A percentile compares a stretch with the other conserved stretches of the same genome.
Evolutionary conservation across 2,888 invertebrate genomes (phyloP).

Genomic region (Sinodicranocentrus sp.): DNA sequence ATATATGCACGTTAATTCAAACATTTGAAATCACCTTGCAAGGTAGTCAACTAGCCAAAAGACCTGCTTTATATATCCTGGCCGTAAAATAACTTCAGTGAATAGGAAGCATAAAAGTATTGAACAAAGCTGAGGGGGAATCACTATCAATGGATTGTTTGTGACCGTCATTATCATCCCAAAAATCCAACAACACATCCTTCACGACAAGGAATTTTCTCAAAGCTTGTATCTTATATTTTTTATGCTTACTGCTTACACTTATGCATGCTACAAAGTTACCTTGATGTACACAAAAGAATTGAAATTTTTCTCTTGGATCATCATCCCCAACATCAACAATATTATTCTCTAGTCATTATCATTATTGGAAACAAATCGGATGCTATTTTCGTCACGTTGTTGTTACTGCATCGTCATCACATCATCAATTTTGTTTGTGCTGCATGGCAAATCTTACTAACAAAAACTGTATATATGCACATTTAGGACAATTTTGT

Average conservation of each 20-base stretch:
- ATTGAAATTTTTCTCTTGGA: conserved; percentile 53
- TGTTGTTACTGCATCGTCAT: conserved; percentile 47
- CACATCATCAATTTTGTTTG: conserved; percentile 21
- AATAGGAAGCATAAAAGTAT: background rate
- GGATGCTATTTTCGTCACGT: conserved; percentile 60
- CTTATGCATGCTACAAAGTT: background rate
- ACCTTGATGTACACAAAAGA: conserved; percentile 18
- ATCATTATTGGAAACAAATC: conserved; percentile 63
- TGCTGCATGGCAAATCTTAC: too few relatives aligned
- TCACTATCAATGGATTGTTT: conserved; percentile 9
- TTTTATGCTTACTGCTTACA: background rate
- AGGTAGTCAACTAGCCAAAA: conserved; percentile 46
- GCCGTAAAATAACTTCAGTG: background rate
- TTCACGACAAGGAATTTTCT: conserved; percentile 14
- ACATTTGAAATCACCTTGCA: conserved; percentile 54
- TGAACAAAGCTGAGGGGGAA: background rate
- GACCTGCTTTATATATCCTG: conserved; percentile 6
- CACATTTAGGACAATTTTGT: too few relatives aligned
- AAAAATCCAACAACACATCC: conserved; percentile 26
- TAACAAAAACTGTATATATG: too few relatives aligned
- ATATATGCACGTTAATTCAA: too few relatives aligned
- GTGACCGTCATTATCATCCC: conserved; percentile 19
- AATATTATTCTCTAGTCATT: conserved; percentile 38
- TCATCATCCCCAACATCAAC: conserved; percentile 45
- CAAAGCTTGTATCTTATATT: background rate